Evolutionary conservation across 2,888 invertebrate genomes (phyloP).

Genomic region (Synergus itoensis): DNA sequence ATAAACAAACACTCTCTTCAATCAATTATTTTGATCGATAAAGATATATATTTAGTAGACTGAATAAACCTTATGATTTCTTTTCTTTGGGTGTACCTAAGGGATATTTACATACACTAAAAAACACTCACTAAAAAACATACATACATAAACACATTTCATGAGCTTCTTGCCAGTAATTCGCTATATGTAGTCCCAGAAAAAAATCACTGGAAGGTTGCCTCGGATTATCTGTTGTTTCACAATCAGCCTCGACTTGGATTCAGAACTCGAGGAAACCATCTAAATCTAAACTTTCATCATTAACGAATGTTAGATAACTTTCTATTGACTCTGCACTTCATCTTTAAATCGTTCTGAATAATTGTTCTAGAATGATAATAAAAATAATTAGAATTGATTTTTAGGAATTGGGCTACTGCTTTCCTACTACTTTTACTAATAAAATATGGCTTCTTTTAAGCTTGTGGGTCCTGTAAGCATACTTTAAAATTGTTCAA

Average conservation of each 20-base stretch:
- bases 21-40: neutral
- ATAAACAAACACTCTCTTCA: neutral
- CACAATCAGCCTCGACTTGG: neutral
- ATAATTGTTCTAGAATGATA: too few relatives aligned
- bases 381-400: too few relatives aligned
- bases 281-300: neutral
- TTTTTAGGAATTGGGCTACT: too few relatives aligned
- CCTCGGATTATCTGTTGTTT: neutral
- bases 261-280: neutral
- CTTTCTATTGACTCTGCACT: neutral
- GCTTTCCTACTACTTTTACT: too few relatives aligned
- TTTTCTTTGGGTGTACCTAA: conserved; percentile 42
- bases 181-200: conserved; percentile 7
- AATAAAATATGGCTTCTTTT: too few relatives aligned
- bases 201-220: neutral
- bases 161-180: conserved; percentile 13
- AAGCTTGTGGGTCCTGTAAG: neutral
- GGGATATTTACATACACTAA: conserved; percentile 27
- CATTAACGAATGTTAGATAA: neutral
- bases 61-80: conserved; percentile 6
- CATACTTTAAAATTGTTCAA: neutral
- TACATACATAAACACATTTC: conserved; percentile 42
- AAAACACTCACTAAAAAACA: conserved; percentile 31
- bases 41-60: neutral
- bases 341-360: neutral